phyloP scores from a whole-genome alignment of 2,888 invertebrate species.

The Folsomia candida region DNA sequence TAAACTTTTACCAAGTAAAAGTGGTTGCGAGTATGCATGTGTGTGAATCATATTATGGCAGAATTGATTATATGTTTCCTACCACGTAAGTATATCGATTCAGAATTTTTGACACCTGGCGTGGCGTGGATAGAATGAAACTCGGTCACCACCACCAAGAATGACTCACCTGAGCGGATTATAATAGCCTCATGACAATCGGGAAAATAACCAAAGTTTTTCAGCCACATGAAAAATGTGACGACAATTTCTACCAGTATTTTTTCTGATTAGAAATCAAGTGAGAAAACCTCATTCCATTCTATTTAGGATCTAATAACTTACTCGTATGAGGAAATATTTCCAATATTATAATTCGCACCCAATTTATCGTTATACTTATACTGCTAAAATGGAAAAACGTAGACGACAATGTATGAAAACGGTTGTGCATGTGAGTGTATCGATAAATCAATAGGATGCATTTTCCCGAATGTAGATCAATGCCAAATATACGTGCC shows the following conservation, averaged over 20 bases:
- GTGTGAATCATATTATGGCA: too few relatives aligned
- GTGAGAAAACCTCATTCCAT: too few relatives aligned
- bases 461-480: background rate
- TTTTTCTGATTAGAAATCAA: too few relatives aligned
- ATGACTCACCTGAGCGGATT: background rate
- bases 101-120: background rate
- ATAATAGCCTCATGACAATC: background rate
- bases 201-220: background rate
- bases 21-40: too few relatives aligned
- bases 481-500: background rate
- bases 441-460: background rate
- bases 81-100: background rate
- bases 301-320: too few relatives aligned
- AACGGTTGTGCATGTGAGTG: background rate
- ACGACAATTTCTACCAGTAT: too few relatives aligned
- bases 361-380: too few relatives aligned
- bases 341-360: too few relatives aligned
- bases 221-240: background rate
- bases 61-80: too few relatives aligned
- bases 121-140: background rate
- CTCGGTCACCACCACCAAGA: background rate
- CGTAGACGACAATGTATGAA: background rate
- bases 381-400: too few relatives aligned
- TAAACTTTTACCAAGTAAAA: too few relatives aligned
- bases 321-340: too few relatives aligned